Conservation (phyloP, 2,113 vertebrate genomes). For the Mesocricetus auratus region DNA sequence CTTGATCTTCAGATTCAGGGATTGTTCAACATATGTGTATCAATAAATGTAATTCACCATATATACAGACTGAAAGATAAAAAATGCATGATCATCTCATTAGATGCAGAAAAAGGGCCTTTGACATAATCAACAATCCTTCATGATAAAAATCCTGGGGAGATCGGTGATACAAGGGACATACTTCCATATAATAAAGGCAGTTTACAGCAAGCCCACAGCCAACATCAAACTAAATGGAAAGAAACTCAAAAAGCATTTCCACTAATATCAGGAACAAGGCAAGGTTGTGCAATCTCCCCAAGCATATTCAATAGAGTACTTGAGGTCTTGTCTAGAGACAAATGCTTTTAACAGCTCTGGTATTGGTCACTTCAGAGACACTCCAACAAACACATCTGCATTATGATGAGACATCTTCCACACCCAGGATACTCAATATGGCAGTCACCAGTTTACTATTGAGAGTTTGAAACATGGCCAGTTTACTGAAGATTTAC, state of each 20-base stretch:
- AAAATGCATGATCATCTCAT: not conserved
- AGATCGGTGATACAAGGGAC: not conserved
- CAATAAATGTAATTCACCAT: not conserved
- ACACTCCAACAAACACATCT: not conserved
- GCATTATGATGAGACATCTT: not conserved
- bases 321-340: not conserved
- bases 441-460: not conserved
- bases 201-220: not conserved
- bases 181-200: not conserved
- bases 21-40: not conserved
- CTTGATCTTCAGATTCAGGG: not conserved
- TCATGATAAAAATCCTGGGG: not conserved
- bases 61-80: not conserved
- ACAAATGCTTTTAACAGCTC: not conserved
- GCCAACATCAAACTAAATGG: not conserved
- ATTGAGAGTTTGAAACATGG: not conserved
- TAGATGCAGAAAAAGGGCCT: not conserved
- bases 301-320: not conserved
- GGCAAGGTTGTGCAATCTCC: not conserved
- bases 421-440: not conserved
- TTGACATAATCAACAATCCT: not conserved
- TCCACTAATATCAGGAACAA: not conserved
- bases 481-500: not conserved
- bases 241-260: not conserved
- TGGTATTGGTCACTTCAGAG: not conserved